phyloP scores from a whole-genome alignment of 2,797 vertebrate genomes.

The Leptatherina wallacei region DNA sequence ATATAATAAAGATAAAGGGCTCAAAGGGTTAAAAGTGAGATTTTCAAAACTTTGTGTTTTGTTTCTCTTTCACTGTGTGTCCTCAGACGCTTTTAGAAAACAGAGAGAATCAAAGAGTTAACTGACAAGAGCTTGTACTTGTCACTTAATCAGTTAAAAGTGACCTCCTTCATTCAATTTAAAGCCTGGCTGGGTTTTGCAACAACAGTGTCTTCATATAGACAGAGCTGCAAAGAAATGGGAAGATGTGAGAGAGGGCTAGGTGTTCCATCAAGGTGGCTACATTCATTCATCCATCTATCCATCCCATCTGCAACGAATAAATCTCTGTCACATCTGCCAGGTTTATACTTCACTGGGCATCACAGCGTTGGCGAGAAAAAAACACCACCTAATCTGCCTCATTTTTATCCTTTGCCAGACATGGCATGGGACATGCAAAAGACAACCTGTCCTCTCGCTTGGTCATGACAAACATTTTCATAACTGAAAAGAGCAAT shows the following conservation, averaged over 20 bases:
- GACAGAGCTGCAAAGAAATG: constrained; percentile 33
- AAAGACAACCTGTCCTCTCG: constrained; percentile 36
- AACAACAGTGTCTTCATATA: constrained; percentile 55
- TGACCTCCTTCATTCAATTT: constrained; percentile 65
- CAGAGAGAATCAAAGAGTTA: constrained; percentile 29
- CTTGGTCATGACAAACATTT: constrained; percentile 38
- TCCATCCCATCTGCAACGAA: constrained; percentile 48
- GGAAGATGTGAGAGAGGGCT: constrained; percentile 35
- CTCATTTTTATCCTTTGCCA: constrained; percentile 51
- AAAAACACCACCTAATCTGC: constrained; percentile 20
- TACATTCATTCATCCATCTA: constrained; percentile 53
- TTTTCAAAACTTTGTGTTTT: constrained; percentile 1
- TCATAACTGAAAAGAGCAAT: constrained; percentile 35
- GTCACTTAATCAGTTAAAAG: constrained; percentile 62
- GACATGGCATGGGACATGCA: constrained; percentile 38
- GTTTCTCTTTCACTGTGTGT: constrained; percentile 2
- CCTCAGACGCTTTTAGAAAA: constrained; percentile 29
- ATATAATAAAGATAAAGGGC: too few species aligned
- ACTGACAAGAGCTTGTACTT: constrained; percentile 56
- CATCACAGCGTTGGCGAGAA: constrained; percentile 39
- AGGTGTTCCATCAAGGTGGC: constrained; percentile 52
- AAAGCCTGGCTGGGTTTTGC: constrained; percentile 65
- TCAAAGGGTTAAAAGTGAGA: not conserved
- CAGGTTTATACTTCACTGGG: constrained; percentile 67
- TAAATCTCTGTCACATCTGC: constrained; percentile 73